Conservation (phyloP, 2,888 invertebrate genomes). For the Drosophila stalkeri region DNA sequence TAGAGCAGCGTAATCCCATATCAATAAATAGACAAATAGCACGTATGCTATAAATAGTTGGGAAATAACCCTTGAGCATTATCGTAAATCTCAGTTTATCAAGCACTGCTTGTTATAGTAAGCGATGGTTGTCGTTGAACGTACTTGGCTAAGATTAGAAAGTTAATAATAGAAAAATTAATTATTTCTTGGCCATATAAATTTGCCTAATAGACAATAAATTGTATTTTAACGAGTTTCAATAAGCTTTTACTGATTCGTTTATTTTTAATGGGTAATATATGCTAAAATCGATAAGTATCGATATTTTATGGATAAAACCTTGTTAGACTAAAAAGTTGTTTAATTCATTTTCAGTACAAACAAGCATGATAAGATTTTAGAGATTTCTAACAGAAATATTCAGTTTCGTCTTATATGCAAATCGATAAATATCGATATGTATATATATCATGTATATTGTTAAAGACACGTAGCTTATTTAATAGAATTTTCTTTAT, state of each 20-base stretch:
- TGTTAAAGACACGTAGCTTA: not conserved
- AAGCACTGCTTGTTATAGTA: not conserved
- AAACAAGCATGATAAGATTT: not conserved
- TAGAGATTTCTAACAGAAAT: not conserved
- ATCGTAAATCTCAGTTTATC: conserved; percentile 19
- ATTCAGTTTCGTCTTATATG: not conserved
- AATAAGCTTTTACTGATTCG: not conserved
- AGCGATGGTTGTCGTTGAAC: not conserved
- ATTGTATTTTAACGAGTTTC: not conserved
- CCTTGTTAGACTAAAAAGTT: not conserved
- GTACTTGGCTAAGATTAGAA: not conserved
- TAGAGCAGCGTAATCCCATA: conserved; percentile 17
- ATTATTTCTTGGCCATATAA: not conserved
- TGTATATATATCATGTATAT: too few relatives aligned
- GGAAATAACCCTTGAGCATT: conserved; percentile 18
- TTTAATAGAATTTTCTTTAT: too few relatives aligned
- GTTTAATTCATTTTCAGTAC: too few relatives aligned
- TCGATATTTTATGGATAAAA: not conserved
- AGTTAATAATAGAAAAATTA: not conserved
- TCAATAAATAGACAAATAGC: conserved; percentile 40
- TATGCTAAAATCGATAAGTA: not conserved
- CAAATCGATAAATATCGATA: not conserved
- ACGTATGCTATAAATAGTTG: conserved; percentile 48
- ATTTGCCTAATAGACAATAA: not conserved
- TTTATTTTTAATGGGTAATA: not conserved